Base-by-base conservation (phyloP, 2,797 vertebrate species). In the Anolis apletophallus region DNA sequence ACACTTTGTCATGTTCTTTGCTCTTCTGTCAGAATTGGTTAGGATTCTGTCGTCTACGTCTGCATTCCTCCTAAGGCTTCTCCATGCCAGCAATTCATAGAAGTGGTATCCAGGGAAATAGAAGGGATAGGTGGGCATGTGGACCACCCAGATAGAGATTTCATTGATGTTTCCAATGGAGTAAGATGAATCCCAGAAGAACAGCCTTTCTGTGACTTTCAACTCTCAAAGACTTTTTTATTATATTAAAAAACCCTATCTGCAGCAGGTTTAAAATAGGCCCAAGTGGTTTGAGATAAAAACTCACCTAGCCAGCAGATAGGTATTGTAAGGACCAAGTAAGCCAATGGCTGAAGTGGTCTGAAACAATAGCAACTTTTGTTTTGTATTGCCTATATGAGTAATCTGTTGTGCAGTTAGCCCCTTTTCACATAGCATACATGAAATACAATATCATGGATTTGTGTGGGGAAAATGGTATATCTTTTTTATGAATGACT, bases 21-120 rank as follows among this genome's bases (percentile, higher is more conserved):
- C 2, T 0, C 81, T 73, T 61, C 81, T 80, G 12, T 73, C 36
- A 82, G 34, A 61, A 13, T 0, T 0, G 9, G 68, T 73, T 77
- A n/a, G 5, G 75, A 29, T 46, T 80, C 9, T 77, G 57, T 61
- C 88, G 57, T 82, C 85, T 77, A 57, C 92, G 80, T 83, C 83
- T 19, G 40, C 0, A 73, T 0, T 89, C 80, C 90, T 90, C 67
- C 26, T 52, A 19, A 71, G 23, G 23, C 59, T 50, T 26, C 36
- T 46, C n/a, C 6, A 36, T 23, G 26, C 29, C 2, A 36, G 29
- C 16, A 50, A 32, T 74, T 12, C 32, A 36, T 34, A 23, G 77
- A 80, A 61, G 19, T 23, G 21, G 29, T 46, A 5, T 5, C 34
- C 34, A 23, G 46, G n/a, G 10, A 29, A 11, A 46, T 2, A 17